phyloP scores from a whole-genome alignment of 1,140 invertebrate genomes.

The Diuraphis noxia region DNA sequence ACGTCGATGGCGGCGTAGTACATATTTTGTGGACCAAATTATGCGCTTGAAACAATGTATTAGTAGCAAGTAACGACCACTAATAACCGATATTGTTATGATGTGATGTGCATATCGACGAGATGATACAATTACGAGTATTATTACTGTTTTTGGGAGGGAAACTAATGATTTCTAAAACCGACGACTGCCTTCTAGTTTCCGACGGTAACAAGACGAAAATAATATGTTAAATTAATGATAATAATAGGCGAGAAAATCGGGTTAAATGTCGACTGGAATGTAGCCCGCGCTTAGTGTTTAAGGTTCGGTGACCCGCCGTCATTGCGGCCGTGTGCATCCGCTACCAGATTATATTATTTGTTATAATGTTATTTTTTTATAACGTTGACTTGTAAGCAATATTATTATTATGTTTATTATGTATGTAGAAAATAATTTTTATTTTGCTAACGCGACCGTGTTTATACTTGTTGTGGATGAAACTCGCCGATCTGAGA shows the following conservation, averaged over 20 bases:
- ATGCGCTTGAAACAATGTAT: background rate
- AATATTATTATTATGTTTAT: background rate
- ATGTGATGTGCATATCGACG: background rate
- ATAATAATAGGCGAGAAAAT: slow-evolving; percentile 8
- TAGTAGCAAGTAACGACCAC: background rate
- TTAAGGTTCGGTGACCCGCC: slow-evolving; percentile 35
- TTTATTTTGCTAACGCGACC: background rate
- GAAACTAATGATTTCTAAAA: background rate
- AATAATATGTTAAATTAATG: background rate
- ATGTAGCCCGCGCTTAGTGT: background rate
- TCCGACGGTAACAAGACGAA: background rate
- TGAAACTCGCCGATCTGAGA: background rate
- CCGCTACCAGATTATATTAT: background rate
- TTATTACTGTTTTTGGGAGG: background rate
- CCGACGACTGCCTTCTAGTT: background rate
- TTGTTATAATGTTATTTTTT: background rate
- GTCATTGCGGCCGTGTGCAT: background rate
- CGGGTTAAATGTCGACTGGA: slow-evolving; percentile 41
- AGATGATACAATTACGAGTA: background rate
- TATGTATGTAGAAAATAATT: background rate
- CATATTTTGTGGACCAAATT: background rate
- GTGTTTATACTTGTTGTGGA: background rate
- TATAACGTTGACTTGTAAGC: background rate
- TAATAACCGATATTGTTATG: background rate
- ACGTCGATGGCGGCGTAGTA: background rate